A percentile compares a stretch with the other conserved stretches of the same genome.
Evolutionary conservation across 1,140 invertebrate genomes (phyloP).

Genomic region (Tenebrio molitor): DNA sequence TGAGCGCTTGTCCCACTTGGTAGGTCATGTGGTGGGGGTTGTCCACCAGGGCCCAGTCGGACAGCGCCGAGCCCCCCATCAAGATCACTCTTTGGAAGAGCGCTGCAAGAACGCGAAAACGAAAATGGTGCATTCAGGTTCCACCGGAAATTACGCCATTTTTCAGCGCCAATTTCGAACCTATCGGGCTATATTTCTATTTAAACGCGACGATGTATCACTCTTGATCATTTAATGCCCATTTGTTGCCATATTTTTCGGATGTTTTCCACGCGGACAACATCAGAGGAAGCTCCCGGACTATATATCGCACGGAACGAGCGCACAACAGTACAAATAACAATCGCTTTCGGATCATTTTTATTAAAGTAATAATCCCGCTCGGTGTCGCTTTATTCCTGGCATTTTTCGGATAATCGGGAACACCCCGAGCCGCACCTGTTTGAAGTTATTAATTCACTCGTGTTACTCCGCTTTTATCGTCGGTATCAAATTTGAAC

Average conservation of each 20-base stretch:
- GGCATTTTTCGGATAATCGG: too few relatives aligned
- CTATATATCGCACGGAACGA: not conserved
- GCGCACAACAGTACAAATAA: too few relatives aligned
- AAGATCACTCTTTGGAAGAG: conserved; percentile 93
- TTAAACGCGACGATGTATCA: conserved; percentile 6
- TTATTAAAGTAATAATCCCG: too few relatives aligned
- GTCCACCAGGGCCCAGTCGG: conserved; percentile 88
- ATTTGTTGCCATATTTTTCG: conserved; percentile 5
- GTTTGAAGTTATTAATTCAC: too few relatives aligned
- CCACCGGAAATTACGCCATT: conserved; percentile 6
- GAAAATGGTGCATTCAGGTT: not conserved
- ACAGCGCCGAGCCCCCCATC: conserved; percentile 94
- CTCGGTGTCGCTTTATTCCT: too few relatives aligned
- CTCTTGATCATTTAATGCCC: conserved; percentile 10
- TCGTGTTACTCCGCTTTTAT: not conserved
- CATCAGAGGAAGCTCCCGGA: conserved; percentile 1
- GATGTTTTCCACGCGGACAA: conserved; percentile 5
- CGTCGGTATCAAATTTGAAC: not conserved
- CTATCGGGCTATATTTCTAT: conserved; percentile 5
- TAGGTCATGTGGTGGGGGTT: conserved; percentile 84
- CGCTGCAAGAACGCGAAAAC: conserved; percentile 69
- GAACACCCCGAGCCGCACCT: too few relatives aligned
- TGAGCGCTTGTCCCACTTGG: conserved; percentile 84
- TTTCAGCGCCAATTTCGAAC: conserved; percentile 18
- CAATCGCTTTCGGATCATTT: too few relatives aligned